Base-by-base conservation (phyloP, 2,888 invertebrate species). In the Ophioninae sp. region DNA sequence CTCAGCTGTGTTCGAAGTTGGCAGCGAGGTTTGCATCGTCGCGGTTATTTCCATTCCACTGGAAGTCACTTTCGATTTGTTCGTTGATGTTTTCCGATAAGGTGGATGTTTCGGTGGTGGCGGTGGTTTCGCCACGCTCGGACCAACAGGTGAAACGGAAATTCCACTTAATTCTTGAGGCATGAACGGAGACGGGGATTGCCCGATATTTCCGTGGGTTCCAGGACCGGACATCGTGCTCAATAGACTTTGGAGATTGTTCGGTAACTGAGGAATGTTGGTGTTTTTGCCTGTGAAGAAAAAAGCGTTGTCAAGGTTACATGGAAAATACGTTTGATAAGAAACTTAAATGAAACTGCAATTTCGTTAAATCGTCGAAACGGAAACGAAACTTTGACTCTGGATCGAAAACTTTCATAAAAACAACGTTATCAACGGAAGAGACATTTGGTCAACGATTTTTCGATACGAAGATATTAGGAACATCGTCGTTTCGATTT, bases 81-180 rank as follows among this genome's bases (percentile, higher is more conserved):
- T 37, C 22, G 69, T 51, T 51, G 51, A 1, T 84, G 41, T 77
- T 87, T 88, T 74, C 79, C 85, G 84, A 22, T 84, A 86, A 2
- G 83, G 77, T 0, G 88, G 76, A 73, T 83, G 83, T 39, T 87
- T 87, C 9, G 85, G 58, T 0, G 84, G 63, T 41, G 86, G 85
- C 0, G 74, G 78, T n/a, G 86, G 82, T 44, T 87, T 86, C 23
- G 87, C 85, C 6, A 74, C 58, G 6, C 79, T 67, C 0, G 86
- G 75, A n/a, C 76, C 83, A 1, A 91, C 88, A 0, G 91, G 85
- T 58, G 90, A 91, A 0, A 92, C 90, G 0, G 91, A 91, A 20
- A 92, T 90, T 5, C 90, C 90, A 41, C 90, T 91, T 6, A 91
- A 76, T 67, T 91, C 91, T 1, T 89, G 81, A 0, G 90, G 87